These are phyloP conservation scores for Drosophila paulistorum DNA, from an alignment of 1,140 invertebrate species.

Conservation along the genomic window DNA sequence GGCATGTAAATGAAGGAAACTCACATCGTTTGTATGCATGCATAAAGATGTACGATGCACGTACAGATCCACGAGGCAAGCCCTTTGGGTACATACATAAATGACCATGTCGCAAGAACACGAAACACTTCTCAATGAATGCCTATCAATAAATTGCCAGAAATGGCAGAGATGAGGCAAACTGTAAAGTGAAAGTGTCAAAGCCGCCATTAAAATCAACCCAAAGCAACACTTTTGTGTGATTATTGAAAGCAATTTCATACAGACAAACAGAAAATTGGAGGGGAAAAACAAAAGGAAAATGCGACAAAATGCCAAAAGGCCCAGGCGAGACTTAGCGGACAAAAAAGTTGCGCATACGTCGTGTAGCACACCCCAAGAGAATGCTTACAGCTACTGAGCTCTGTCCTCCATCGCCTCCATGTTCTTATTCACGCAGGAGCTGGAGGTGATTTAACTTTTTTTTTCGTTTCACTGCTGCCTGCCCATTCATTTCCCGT, in stretches of 20 bases:
- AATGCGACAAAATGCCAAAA: constrained; percentile 60
- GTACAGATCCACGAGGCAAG: neutral
- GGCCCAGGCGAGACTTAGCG: constrained; percentile 55
- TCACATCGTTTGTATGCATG: neutral
- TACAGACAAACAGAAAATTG: constrained; percentile 47
- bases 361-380: constrained; percentile 29
- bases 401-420: neutral
- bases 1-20: constrained; percentile 1
- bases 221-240: constrained; percentile 55
- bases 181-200: constrained; percentile 29
- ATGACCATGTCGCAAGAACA: neutral
- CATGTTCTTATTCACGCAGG: neutral
- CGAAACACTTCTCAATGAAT: constrained; percentile 2
- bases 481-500: constrained; percentile 72
- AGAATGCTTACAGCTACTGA: constrained; percentile 20
- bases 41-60: constrained; percentile 4
- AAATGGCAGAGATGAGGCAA: neutral
- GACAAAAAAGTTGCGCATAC: constrained; percentile 68
- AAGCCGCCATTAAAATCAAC: constrained; percentile 48
- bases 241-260: constrained; percentile 59
- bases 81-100: neutral
- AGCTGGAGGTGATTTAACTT: constrained; percentile 78
- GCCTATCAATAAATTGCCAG: neutral
- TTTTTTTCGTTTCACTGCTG: constrained; percentile 44
- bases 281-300: constrained; percentile 38